Evolutionary conservation across 2,797 vertebrate species (phyloP), one percentile per base, ranked within the genome.

Genomic region (Falco rusticolus): DNA sequence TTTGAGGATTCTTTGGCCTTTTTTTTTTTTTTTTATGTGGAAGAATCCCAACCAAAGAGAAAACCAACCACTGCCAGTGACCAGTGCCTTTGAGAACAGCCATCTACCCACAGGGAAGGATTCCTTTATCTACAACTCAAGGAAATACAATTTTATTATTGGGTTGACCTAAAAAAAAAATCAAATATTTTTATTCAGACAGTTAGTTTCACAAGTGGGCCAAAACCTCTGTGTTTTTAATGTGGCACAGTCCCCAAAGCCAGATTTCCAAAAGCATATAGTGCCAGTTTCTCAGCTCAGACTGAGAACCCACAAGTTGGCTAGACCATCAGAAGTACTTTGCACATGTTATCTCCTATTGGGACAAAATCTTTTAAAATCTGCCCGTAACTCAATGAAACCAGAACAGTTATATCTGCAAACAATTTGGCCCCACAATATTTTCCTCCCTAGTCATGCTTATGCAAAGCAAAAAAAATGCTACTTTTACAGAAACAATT

Each of bases 361-460:
- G 60, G 34, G 81, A 90, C 25, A 92, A 85, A 79, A 45, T 14
- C n/a, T 84, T 81, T 87, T 74, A 53, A 75, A 94, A 80, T 91
- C 63, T 80, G 71, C 48, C 81, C 5, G 1, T 93, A 94, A 81
- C 71, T 85, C 84, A 89, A 77, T 82, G 64, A 90, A 95, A 83
- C 84, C 93, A 87, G 86, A 92, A 71, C 68, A 85, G 56, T 92
- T 80, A 92, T 88, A 97, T 93, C 84, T 96, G 94, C 84, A 93
- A 96, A 85, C 86, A 91, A 92, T 96, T 93, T 83, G 34, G 41
- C 34, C 59, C 53, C 53, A 45, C 39, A 88, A 56, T 72, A 84
- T 87, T 95, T 95, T 93, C 68, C 63, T 90, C 68, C 29, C 21
- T 57, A 87, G 53, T 83, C 82, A 71, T 33, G 43, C 64, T 91